phyloP scores from a whole-genome alignment of 1,140 invertebrate species.

The Pachypsylla venusta region DNA sequence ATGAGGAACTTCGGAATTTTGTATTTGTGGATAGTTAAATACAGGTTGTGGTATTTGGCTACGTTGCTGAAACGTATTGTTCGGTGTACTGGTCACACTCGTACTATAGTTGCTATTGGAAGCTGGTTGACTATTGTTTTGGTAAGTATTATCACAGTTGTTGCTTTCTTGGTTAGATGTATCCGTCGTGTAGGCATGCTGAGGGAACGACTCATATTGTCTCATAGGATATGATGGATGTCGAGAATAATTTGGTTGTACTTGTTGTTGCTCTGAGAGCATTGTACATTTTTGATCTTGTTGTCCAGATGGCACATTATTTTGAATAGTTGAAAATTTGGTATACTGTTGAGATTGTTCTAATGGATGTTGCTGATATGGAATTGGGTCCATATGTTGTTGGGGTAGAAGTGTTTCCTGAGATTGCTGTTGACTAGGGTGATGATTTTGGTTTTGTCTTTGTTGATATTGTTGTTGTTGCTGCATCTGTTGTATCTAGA shows the following conservation, averaged over 20 bases:
- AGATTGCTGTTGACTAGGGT: constrained; percentile 14
- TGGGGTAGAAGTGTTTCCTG: constrained; percentile 11
- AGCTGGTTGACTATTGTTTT: constrained; percentile 6
- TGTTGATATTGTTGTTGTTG: constrained; percentile 29
- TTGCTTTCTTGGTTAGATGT: neutral
- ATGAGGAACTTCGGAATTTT: too few species aligned
- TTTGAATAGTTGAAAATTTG: too few species aligned
- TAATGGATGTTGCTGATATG: neutral
- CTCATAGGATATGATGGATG: neutral
- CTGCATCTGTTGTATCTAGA: constrained; percentile 26
- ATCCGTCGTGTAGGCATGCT: neutral
- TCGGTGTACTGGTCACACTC: too few species aligned
- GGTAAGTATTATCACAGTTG: neutral
- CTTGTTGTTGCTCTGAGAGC: neutral
- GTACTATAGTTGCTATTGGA: neutral
- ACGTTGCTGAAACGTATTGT: too few species aligned
- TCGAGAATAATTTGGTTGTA: too few species aligned
- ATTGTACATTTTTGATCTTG: neutral
- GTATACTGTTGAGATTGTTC: neutral
- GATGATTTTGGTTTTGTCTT: constrained; percentile 14
- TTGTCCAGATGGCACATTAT: too few species aligned
- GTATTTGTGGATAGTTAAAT: constrained; percentile 1
- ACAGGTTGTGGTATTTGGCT: neutral
- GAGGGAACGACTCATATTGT: neutral
- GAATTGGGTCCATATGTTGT: constrained; percentile 13